Evolutionary conservation across 2,113 vertebrate species (phyloP).

Genomic region (Ranitomeya imitator): DNA sequence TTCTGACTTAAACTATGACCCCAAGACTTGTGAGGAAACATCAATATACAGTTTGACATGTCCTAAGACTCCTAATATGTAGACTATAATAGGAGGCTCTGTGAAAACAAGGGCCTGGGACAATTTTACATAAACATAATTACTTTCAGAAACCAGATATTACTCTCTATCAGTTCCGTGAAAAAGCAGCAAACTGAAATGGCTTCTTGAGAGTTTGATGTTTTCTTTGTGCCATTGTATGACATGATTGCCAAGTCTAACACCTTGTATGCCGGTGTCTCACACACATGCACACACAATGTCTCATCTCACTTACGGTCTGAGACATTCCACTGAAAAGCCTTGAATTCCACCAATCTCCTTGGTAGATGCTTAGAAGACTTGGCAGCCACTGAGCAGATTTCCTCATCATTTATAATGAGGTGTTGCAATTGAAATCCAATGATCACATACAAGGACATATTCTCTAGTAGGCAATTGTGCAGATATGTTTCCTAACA

Average conservation of each 20-base stretch:
- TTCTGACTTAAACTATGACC: too few species aligned
- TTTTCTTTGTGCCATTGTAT: constrained; percentile 64
- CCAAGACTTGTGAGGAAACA: too few species aligned
- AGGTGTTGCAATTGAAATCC: constrained; percentile 70
- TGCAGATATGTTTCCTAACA: constrained; percentile 65
- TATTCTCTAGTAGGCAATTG: constrained; percentile 67
- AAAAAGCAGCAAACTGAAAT: constrained; percentile 65
- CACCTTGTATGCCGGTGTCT: constrained; percentile 60
- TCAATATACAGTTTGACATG: too few species aligned
- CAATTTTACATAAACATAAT: background rate
- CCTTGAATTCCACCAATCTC: constrained; percentile 66
- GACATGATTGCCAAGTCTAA: constrained; percentile 68
- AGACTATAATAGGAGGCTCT: background rate
- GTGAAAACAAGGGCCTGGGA: background rate
- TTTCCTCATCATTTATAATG: constrained; percentile 74
- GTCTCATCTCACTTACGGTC: constrained; percentile 62
- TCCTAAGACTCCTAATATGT: too few species aligned
- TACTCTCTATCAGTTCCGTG: constrained; percentile 68
- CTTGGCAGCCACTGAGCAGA: constrained; percentile 69
- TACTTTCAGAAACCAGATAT: constrained; percentile 65
- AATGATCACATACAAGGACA: constrained; percentile 66
- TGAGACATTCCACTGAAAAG: constrained; percentile 64
- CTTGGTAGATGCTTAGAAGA: constrained; percentile 65
- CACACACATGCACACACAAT: constrained; percentile 48
- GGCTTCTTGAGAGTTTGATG: constrained; percentile 61